Conservation (phyloP, 2,797 vertebrate species). For the Lithobates sylvaticus region DNA sequence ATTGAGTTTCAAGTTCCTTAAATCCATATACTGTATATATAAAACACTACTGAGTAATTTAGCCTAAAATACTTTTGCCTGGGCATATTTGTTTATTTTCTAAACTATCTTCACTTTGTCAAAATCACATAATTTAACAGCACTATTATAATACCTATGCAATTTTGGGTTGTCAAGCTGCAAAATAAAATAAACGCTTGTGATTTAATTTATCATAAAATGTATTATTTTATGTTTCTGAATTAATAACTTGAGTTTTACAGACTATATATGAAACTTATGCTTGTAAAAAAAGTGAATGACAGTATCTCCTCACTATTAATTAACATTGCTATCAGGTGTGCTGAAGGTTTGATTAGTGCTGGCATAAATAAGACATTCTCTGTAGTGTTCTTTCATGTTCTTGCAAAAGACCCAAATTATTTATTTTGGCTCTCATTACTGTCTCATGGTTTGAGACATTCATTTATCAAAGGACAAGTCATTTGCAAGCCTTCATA, state of each 20-base stretch:
- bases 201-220: not conserved
- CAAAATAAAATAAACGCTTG: not conserved
- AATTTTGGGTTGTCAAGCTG: not conserved
- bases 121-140: not conserved
- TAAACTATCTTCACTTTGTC: not conserved
- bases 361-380: constrained; percentile 66
- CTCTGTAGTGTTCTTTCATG: constrained; percentile 69
- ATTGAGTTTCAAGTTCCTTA: too few relatives aligned
- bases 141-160: not conserved
- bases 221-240: not conserved
- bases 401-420: constrained; percentile 65
- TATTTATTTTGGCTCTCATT: constrained; percentile 70
- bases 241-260: constrained; percentile 24
- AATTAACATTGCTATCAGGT: constrained; percentile 64
- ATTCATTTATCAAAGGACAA: constrained; percentile 73
- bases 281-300: constrained; percentile 61
- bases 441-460: constrained; percentile 71
- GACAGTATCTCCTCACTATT: constrained; percentile 59
- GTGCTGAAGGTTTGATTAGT: constrained; percentile 67
- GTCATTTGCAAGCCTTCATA: constrained; percentile 73
- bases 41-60: too few relatives aligned
- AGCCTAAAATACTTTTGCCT: not conserved
- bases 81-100: not conserved
- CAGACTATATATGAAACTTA: constrained; percentile 33
- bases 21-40: too few relatives aligned